Conservation (phyloP, 2,888 invertebrate genomes). For the Willowsia nigromaculata region DNA sequence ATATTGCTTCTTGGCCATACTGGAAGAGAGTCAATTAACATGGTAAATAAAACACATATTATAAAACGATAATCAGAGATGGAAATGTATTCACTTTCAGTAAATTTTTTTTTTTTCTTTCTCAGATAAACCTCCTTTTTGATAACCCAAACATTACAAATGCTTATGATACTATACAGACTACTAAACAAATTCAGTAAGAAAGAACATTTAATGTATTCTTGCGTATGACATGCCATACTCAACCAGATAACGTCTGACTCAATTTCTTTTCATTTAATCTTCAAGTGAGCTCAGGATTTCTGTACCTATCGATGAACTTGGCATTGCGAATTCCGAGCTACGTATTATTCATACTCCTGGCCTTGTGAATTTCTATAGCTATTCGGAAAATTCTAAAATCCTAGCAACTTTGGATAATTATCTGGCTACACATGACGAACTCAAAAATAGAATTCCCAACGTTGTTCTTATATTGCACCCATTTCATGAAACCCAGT, state of each 20-base stretch:
- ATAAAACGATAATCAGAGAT: not conserved
- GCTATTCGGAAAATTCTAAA: constrained; percentile 38
- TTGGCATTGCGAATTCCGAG: constrained; percentile 53
- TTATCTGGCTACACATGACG: not conserved
- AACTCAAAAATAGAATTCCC: constrained; percentile 51
- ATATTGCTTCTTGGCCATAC: not conserved
- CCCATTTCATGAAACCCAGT: not conserved
- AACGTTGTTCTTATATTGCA: constrained; percentile 34
- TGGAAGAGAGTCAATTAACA: not conserved
- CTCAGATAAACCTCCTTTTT: too few relatives aligned
- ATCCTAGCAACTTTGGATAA: not conserved
- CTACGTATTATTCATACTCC: constrained; percentile 66
- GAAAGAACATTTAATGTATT: not conserved
- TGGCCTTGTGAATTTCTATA: constrained; percentile 37
- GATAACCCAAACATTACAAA: too few relatives aligned
- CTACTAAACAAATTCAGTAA: too few relatives aligned
- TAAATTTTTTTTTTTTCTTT: too few relatives aligned
- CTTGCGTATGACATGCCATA: not conserved
- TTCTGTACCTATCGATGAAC: constrained; percentile 30
- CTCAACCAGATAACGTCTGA: too few relatives aligned
- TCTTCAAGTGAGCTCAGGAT: constrained; percentile 51
- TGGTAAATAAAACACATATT: not conserved
- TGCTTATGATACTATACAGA: too few relatives aligned
- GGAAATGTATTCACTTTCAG: too few relatives aligned
- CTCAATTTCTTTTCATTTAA: not conserved